Base-by-base conservation (phyloP, 2,797 vertebrate genomes). In the Eidolon dupreanum region DNA sequence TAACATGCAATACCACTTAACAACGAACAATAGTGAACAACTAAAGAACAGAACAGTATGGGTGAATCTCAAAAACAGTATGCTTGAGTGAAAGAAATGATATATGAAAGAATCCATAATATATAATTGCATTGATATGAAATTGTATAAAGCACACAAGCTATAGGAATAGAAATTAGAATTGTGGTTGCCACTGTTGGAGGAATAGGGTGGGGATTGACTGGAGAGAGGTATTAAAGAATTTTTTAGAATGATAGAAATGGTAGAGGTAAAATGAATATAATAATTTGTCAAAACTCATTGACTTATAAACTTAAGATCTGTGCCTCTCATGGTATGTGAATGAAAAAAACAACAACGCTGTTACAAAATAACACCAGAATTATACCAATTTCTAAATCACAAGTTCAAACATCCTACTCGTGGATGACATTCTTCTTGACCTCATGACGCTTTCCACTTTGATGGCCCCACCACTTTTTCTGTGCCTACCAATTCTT, bases 231-330 rank as follows among this genome's bases (percentile, higher is more conserved):
- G 12, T 19, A 70, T 65, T 65, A n/a, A 79, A 93, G 38, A 96
- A 53, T 38, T 85, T 93, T 85, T 38, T 59, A 71, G 83, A 85
- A 61, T 59, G 82, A 63, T 63, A 59, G 55, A 88, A 85, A 93
- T 59, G 6, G 26, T 15, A 8, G 17, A 8, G 5, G 9, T 57
- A 74, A 90, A 77, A 51, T 63, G 22, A 73, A 10, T n/a, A 5
- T 26, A 55, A 10, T 38, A 51, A 43, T 79, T 91, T 74, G 26
- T 70, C 43, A 79, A 84, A 95, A 85, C 31, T 53, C 59, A 63
- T 36, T 91, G 16, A 43, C 68, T 8, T 59, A 36, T 3, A 24
- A 55, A 26, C 24, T 33, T 33, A 83, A 38, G 17, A 63, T 73
- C 33, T 87, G 43, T 84, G 6, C 55, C 38, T 87, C 3, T 41